Evolutionary conservation across 2,797 vertebrate genomes (phyloP).

Genomic region (Megaceryle alcyon): DNA sequence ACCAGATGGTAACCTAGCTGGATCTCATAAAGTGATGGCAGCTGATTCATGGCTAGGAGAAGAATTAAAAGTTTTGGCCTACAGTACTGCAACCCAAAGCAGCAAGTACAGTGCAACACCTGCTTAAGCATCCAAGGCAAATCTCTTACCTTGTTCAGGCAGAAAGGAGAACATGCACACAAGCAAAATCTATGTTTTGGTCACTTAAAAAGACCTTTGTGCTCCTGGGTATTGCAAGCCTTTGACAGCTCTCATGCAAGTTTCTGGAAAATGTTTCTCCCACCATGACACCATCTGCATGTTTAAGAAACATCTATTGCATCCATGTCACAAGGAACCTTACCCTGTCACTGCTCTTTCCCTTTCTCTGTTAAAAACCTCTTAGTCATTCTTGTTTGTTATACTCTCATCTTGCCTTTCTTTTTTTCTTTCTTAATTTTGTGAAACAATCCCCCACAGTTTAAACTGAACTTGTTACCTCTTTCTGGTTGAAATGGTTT

Average conservation of each 20-base stretch:
- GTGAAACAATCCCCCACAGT: not conserved
- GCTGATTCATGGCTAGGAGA: not conserved
- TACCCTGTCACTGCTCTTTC: not conserved
- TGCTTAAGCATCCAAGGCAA: not conserved
- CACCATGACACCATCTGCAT: not conserved
- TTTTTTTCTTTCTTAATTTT: not conserved
- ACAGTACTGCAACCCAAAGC: not conserved
- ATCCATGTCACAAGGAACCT: not conserved
- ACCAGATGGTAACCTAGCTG: not conserved
- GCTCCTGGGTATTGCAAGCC: not conserved
- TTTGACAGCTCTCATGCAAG: not conserved
- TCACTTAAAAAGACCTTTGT: not conserved
- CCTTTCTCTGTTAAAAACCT: not conserved
- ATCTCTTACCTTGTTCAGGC: not conserved
- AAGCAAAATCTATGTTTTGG: not conserved
- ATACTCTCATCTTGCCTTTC: not conserved
- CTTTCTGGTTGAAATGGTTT: slow-evolving; percentile 46
- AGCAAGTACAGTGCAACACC: not conserved
- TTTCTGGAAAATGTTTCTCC: not conserved
- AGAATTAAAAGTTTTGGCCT: not conserved
- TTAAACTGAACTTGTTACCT: slow-evolving; percentile 40
- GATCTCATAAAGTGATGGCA: not conserved
- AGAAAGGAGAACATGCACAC: not conserved
- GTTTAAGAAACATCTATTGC: not conserved
- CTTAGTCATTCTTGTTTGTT: not conserved